Evolutionary conservation across 2,113 vertebrate genomes (phyloP).

Genomic region (Microcebus ravelobensis): DNA sequence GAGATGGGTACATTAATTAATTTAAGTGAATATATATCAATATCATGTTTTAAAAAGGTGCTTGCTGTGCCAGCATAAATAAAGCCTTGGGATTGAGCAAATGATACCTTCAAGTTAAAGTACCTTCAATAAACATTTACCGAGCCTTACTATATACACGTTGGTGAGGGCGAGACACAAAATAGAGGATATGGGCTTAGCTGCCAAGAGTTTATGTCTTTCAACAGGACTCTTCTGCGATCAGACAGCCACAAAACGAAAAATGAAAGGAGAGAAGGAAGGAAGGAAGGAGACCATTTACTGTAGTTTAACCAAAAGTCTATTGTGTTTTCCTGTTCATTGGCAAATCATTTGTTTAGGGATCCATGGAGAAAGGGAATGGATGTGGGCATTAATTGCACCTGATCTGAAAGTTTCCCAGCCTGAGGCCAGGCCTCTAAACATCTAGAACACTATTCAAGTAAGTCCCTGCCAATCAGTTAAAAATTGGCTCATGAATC

Average conservation of each 20-base stretch:
- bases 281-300: not conserved
- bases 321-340: not conserved
- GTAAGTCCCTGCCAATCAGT: not conserved
- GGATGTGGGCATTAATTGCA: not conserved
- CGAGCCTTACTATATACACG: not conserved
- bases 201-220: not conserved
- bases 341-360: not conserved
- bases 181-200: not conserved
- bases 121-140: slow-evolving; percentile 13
- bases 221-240: not conserved
- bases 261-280: not conserved
- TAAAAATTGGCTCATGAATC: not conserved
- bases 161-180: not conserved
- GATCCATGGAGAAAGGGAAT: not conserved
- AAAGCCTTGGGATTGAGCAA: slow-evolving; percentile 8
- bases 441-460: not conserved
- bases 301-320: not conserved
- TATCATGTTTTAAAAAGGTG: slow-evolving; percentile 28
- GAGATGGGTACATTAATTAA: slow-evolving; percentile 56
- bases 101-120: slow-evolving; percentile 33
- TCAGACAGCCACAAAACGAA: not conserved
- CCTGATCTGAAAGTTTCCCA: not conserved
- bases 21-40: slow-evolving; percentile 63
- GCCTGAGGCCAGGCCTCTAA: not conserved
- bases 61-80: slow-evolving; percentile 50